phyloP scores from a whole-genome alignment of 1,140 invertebrate genomes.

The Camponotus vicinus region DNA sequence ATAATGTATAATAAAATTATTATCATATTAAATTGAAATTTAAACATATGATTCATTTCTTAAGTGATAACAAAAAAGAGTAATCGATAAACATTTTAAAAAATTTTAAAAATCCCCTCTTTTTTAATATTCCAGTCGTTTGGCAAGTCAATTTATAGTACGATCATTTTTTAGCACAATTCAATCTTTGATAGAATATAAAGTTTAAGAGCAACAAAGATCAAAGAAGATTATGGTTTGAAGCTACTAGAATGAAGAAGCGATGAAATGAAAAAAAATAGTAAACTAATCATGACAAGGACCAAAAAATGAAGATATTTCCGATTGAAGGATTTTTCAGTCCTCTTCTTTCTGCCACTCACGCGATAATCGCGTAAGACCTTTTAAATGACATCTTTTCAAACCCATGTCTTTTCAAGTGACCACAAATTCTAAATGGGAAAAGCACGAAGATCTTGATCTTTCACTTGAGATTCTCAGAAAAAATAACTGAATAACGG shows the following conservation, averaged over 20 bases:
- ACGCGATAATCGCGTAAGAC: neutral
- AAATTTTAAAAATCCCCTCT: neutral
- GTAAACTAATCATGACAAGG: neutral
- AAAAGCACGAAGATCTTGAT: neutral
- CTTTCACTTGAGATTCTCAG: neutral
- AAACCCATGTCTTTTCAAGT: neutral
- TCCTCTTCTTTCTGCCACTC: neutral
- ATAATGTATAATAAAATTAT: no score
- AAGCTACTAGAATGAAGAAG: neutral
- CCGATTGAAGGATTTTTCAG: neutral
- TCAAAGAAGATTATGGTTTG: neutral
- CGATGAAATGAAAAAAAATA: neutral
- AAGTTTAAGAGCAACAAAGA: neutral
- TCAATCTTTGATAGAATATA: neutral
- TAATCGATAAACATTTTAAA: neutral
- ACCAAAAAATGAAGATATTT: neutral
- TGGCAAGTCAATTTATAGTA: neutral
- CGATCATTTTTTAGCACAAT: no score
- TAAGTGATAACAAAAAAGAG: neutral
- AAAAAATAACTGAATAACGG: neutral
- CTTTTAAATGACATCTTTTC: neutral
- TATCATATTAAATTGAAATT: no score
- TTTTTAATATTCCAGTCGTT: neutral
- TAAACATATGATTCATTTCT: neutral
- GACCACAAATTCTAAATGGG: slow-evolving; percentile 17